phyloP scores from a whole-genome alignment of 2,797 vertebrate genomes.

The Pseudocheirus occidentalis region DNA sequence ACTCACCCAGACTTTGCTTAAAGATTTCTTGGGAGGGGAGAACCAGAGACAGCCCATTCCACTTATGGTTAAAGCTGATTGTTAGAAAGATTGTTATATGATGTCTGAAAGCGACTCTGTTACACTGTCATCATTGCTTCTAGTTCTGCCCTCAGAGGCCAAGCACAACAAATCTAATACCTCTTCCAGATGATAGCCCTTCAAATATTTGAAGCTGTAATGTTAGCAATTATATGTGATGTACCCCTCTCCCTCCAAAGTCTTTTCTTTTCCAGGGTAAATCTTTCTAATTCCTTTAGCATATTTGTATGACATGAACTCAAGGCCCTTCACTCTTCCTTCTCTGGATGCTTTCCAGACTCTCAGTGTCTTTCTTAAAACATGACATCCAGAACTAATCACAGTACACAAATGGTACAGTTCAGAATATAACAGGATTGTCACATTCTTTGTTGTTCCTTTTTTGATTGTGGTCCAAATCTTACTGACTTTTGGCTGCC shows the following conservation, averaged over 20 bases:
- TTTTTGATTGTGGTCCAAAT: not conserved
- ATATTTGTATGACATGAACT: not conserved
- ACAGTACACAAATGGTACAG: not conserved
- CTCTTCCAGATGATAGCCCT: not conserved
- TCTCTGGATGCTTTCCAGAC: not conserved
- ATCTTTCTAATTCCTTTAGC: not conserved
- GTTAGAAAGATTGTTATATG: not conserved
- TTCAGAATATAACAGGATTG: not conserved
- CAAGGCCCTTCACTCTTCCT: not conserved
- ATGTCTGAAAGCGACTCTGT: not conserved
- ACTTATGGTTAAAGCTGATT: not conserved
- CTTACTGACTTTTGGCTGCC: not conserved
- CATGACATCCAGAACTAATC: not conserved
- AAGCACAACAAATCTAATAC: not conserved
- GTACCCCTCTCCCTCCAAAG: not conserved
- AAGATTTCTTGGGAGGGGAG: not conserved
- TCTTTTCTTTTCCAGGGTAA: not conserved
- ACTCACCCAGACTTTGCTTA: not conserved
- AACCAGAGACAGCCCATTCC: not conserved
- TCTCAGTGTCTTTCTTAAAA: not conserved
- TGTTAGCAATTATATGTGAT: not conserved
- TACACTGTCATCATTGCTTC: not conserved
- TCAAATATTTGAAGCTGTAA: not conserved
- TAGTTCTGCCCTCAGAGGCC: not conserved
- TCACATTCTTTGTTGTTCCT: not conserved